A percentile compares a stretch with the other conserved stretches of the same genome.
Evolutionary conservation across 2,888 invertebrate species (phyloP).

Genomic region (Hanleya hanleyi): DNA sequence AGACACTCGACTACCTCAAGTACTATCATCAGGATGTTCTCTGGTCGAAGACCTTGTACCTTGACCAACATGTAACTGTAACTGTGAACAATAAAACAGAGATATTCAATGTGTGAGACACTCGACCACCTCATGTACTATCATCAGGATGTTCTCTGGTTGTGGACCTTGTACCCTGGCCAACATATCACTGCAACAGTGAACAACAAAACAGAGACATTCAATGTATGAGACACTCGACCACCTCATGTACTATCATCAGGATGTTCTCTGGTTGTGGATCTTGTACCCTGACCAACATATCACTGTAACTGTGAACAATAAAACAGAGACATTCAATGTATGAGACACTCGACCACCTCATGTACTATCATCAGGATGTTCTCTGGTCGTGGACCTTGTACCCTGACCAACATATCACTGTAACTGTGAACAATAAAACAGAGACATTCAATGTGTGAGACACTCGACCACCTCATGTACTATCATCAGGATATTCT

Average conservation of each 20-base stretch:
- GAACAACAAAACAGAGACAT: too few species aligned
- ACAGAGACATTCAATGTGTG: too few species aligned
- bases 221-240: too few species aligned
- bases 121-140: constrained; percentile 72
- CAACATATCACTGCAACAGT: constrained; percentile 51
- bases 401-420: too few species aligned
- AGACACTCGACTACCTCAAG: constrained; percentile 71
- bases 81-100: constrained; percentile 69
- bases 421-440: too few species aligned
- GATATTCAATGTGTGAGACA: too few species aligned
- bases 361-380: too few species aligned
- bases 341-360: too few species aligned
- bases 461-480: too few species aligned
- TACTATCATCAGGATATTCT: too few species aligned
- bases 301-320: constrained; percentile 53
- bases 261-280: constrained; percentile 69
- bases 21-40: constrained; percentile 70
- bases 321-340: too few species aligned
- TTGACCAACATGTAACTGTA: constrained; percentile 63
- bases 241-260: constrained; percentile 70
- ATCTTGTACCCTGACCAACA: constrained; percentile 64
- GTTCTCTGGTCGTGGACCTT: too few species aligned
- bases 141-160: constrained; percentile 71
- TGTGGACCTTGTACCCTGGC: constrained; percentile 65
- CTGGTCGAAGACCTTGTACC: constrained; percentile 67